phyloP scores from a whole-genome alignment of 2,888 invertebrate genomes.

The Neoaliturus tenellus region DNA sequence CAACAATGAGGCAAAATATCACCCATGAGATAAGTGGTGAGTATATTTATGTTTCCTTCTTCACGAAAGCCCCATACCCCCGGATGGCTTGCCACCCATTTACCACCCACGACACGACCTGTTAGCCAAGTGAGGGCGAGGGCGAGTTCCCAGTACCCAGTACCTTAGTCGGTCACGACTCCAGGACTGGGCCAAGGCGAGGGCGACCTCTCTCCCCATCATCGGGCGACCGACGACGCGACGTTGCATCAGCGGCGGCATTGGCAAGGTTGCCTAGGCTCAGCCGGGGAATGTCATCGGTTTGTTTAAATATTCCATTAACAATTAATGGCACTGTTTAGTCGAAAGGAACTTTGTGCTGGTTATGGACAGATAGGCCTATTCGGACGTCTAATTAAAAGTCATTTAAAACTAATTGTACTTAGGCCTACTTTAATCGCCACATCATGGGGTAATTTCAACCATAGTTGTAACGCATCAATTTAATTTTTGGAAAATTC shows the following conservation, averaged over 20 bases:
- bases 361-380: no score
- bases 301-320: no score
- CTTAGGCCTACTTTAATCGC: no score
- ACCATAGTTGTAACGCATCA: no score
- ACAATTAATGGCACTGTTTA: no score
- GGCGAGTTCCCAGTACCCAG: background rate
- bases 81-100: background rate
- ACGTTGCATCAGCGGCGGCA: conserved; percentile 15
- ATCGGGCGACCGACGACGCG: background rate
- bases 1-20: no score
- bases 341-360: no score
- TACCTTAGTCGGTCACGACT: conserved; percentile 19
- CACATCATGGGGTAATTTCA: no score
- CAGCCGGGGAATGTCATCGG: conserved; percentile 24
- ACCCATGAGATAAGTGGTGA: no score
- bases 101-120: background rate
- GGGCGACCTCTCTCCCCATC: background rate
- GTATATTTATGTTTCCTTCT: background rate
- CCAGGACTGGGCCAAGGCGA: conserved; percentile 26
- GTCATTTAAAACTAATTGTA: no score
- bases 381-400: no score
- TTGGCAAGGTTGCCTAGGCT: conserved; percentile 2
- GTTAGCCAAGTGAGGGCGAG: conserved; percentile 13
- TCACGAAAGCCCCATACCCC: background rate
- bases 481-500: no score